Percentiles rank a stretch among this genome's conserved stretches.
phyloP scores from a whole-genome alignment of 2,888 invertebrate species.

The Lamellibrachia satsuma region DNA sequence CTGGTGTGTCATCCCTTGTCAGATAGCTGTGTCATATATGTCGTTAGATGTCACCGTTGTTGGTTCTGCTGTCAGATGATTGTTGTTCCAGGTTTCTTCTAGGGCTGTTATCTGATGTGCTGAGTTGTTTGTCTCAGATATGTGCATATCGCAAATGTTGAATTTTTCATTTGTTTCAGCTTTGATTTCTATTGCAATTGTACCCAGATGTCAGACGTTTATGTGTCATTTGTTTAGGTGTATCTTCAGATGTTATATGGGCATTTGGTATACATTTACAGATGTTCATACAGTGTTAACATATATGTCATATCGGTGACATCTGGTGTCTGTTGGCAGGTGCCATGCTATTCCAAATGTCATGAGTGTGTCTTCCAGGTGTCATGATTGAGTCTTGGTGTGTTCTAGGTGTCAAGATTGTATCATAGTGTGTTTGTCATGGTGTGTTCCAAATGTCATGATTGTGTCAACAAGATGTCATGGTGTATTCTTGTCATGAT shows the following conservation, averaged over 20 bases:
- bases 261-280: neutral
- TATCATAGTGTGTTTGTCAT: neutral
- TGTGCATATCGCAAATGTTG: too few species aligned
- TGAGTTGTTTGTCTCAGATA: too few species aligned
- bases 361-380: neutral
- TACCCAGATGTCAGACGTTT: too few species aligned
- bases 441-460: neutral
- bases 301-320: neutral
- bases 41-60: neutral
- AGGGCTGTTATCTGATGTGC: too few species aligned
- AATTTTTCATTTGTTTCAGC: neutral
- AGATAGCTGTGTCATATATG: neutral
- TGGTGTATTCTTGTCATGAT: conserved; percentile 74
- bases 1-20: neutral
- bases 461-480: neutral
- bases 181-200: neutral
- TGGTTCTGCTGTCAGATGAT: neutral
- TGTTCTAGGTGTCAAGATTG: neutral
- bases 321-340: neutral
- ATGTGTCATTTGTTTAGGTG: neutral
- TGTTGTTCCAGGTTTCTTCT: too few species aligned
- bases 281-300: neutral
- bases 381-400: neutral
- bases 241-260: neutral
- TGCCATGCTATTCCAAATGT: neutral